A percentile compares a stretch with the other conserved stretches of the same genome.
phyloP scores from a whole-genome alignment of 2,888 invertebrate genomes.

The Thumatha senex region DNA sequence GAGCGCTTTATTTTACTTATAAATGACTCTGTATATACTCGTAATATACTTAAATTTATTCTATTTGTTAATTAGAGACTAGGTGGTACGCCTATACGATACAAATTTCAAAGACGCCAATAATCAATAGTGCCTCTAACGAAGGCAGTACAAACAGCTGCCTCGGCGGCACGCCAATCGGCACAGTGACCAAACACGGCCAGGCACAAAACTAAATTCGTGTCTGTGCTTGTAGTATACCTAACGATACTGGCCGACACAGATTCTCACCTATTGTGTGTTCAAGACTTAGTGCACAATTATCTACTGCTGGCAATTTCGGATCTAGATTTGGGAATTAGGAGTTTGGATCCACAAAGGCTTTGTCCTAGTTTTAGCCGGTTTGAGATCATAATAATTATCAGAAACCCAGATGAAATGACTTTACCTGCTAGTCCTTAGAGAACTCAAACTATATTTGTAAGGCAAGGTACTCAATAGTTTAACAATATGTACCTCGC shows the following conservation, averaged over 20 bases:
- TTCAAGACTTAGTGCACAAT: not conserved
- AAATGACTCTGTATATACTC: no score
- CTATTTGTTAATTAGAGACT: conserved; percentile 36
- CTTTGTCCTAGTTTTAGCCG: not conserved
- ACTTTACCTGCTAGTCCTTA: no score
- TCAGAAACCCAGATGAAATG: no score
- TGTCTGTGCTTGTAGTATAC: not conserved
- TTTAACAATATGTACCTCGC: no score
- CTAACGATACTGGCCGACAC: not conserved
- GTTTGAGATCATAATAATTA: not conserved
- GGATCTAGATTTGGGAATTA: not conserved
- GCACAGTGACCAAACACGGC: conserved; percentile 10
- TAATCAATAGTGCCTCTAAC: conserved; percentile 38
- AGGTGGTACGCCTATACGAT: conserved; percentile 18
- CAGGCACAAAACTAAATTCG: conserved; percentile 4
- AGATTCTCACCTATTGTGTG: conserved; percentile 1
- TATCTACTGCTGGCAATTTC: not conserved
- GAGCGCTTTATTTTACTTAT: no score
- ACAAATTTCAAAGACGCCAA: conserved; percentile 36
- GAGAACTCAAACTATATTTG: no score
- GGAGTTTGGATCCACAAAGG: not conserved
- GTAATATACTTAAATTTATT: not conserved
- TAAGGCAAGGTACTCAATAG: no score
- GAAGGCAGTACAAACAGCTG: conserved; percentile 21
- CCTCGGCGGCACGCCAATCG: conserved; percentile 5